Conservation (phyloP, 2,888 invertebrate species). For the Sisyra terminalis region DNA sequence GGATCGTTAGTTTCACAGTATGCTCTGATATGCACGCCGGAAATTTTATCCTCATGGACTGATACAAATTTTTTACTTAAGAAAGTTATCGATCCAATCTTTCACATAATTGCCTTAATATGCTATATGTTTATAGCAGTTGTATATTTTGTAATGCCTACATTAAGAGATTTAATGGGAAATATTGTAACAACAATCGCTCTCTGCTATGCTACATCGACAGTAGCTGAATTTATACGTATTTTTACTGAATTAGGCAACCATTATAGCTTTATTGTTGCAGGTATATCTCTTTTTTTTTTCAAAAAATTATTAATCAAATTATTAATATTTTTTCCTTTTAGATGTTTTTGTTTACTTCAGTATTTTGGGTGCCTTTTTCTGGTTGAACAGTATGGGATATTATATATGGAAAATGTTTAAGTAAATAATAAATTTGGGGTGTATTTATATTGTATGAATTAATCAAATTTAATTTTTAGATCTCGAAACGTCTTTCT, state of each 20-base stretch:
- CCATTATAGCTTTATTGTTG: conserved; percentile 64
- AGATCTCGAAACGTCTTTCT: conserved; percentile 73
- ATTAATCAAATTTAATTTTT: conserved; percentile 16
- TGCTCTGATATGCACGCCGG: conserved; percentile 58
- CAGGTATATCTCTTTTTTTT: conserved; percentile 36
- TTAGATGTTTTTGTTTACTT: conserved; percentile 62
- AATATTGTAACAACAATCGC: conserved; percentile 73
- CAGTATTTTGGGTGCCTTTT: conserved; percentile 63
- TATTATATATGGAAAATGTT: conserved; percentile 83
- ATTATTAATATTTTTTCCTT: conserved; percentile 24
- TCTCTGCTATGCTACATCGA: conserved; percentile 57
- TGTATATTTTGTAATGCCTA: conserved; percentile 69
- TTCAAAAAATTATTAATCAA: too few relatives aligned
- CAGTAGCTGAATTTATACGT: conserved; percentile 60
- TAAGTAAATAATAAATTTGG: conserved; percentile 32
- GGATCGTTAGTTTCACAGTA: conserved; percentile 42
- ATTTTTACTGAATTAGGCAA: conserved; percentile 67
- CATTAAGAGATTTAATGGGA: conserved; percentile 64
- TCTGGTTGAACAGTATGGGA: conserved; percentile 74
- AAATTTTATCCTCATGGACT: conserved; percentile 52
- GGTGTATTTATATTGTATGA: conserved; percentile 2
- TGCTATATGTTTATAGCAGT: conserved; percentile 56
- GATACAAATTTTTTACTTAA: conserved; percentile 56
- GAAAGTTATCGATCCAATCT: conserved; percentile 59
- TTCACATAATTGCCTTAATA: conserved; percentile 55